phyloP scores from a whole-genome alignment of 2,113 vertebrate species.

The Cephalopholis sonnerati region DNA sequence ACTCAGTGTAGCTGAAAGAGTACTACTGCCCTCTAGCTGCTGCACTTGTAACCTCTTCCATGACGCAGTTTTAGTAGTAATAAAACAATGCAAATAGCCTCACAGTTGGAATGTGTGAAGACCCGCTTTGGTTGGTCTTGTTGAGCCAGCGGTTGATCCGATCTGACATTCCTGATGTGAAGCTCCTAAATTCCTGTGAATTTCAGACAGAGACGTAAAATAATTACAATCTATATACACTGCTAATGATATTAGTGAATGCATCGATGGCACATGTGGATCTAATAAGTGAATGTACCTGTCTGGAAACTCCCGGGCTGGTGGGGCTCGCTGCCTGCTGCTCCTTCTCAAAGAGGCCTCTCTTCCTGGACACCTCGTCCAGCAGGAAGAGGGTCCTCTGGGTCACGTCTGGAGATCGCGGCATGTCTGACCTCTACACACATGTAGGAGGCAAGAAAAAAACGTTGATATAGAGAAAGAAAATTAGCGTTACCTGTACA shows the following conservation, averaged over 20 bases:
- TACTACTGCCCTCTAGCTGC: constrained; percentile 66
- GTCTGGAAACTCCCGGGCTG: constrained; percentile 67
- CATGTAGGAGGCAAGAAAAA: neutral
- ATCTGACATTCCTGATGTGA: constrained; percentile 87
- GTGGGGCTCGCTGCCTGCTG: constrained; percentile 44
- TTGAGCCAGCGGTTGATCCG: constrained; percentile 90
- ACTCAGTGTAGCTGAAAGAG: constrained; percentile 1
- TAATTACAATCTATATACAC: neutral
- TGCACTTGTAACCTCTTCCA: neutral
- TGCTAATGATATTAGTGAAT: neutral
- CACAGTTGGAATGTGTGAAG: constrained; percentile 64
- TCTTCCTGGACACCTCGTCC: constrained; percentile 91
- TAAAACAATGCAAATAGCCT: constrained; percentile 4
- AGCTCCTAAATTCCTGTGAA: constrained; percentile 83
- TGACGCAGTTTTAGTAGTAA: neutral
- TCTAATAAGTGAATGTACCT: constrained; percentile 71
- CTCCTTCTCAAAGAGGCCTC: constrained; percentile 90
- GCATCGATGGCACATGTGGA: accelerated
- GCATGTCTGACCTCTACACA: constrained; percentile 85
- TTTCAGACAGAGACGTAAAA: neutral
- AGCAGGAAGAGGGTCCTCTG: constrained; percentile 84
- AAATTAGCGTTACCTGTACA: neutral
- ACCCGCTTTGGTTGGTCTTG: constrained; percentile 76
- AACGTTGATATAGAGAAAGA: accelerated
- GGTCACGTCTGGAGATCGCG: constrained; percentile 74